Base-by-base conservation (phyloP, 2,888 invertebrate genomes). In the Campaea margaritaria region DNA sequence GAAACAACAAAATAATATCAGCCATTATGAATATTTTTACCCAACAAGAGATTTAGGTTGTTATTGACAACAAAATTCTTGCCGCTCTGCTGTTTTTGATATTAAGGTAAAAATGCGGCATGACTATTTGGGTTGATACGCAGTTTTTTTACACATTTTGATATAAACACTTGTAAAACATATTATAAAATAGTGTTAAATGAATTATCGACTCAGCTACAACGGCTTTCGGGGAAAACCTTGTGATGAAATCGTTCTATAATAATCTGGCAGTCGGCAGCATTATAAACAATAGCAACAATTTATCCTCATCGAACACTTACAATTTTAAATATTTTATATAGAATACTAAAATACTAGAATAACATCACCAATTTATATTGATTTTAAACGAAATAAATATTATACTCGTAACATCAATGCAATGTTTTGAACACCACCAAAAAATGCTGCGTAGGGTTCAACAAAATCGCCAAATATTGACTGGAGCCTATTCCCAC, bases 381-480 rank as follows among this genome's bases (percentile, higher is more conserved):
- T n/a, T n/a, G n/a, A n/a, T n/a, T n/a, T n/a, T n/a, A n/a, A n/a
- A 14, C 39, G 14, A 39, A 13, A 14, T 13, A n/a, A 1, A n/a
- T 13, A 14, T 41, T 42, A 9, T 9, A 42, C 8, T n/a, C 42
- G 11, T 3, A 16, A 10, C 10, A 42, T 39, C 42, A 21, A 44
- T 36, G 51, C 34, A 43, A 44, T 1, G 11, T 36, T 21, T 38
- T 27, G 12, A 39, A 27, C n/a, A 38, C 15, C 5, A 41, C 8
- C 5, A 28, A 14, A 47, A 47, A 36, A 7, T 36, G 27, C 47
- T 10, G 43, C 31, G 14, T 47, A n/a, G 9, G 21, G 14, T 39
- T 10, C 8, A 48, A 56, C 12, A 7, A 42, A 38, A 44, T n/a
- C 28, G 14, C 31, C 21, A 15, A 38, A 49, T 16, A 47, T 55